These are phyloP conservation scores for Turdus rufiventris DNA, from an alignment of 2,113 vertebrate genomes.

Conservation along the genomic window DNA sequence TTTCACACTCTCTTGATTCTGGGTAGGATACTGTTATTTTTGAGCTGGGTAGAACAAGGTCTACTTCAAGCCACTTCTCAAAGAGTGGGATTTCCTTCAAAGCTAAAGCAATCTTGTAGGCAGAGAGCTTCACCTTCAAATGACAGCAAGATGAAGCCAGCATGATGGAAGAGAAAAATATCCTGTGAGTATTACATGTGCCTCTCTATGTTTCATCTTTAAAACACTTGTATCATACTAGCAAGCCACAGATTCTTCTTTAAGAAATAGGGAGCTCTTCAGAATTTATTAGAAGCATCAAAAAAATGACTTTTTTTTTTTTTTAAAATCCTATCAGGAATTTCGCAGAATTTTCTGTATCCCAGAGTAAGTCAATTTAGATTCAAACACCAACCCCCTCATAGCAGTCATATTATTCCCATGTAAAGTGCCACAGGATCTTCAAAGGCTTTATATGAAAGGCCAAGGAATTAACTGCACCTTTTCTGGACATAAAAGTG, in stretches of 20 bases:
- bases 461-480: neutral
- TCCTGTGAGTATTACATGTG: neutral
- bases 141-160: neutral
- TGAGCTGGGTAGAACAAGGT: neutral
- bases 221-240: neutral
- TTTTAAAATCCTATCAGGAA: neutral
- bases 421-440: neutral
- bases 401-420: neutral
- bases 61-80: neutral
- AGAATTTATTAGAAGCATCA: neutral
- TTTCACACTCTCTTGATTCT: neutral
- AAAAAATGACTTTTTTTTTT: neutral
- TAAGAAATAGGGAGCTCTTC: neutral
- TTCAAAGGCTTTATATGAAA: neutral
- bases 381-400: neutral
- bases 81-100: neutral
- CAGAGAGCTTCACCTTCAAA: neutral
- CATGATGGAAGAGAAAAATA: neutral
- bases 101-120: neutral
- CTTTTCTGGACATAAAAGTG: neutral
- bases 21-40: neutral
- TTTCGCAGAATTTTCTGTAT: neutral
- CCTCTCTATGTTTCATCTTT: neutral
- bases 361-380: neutral
- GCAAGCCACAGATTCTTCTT: neutral